phyloP scores from a whole-genome alignment of 2,888 invertebrate species.

The Sepiola atlantica region DNA sequence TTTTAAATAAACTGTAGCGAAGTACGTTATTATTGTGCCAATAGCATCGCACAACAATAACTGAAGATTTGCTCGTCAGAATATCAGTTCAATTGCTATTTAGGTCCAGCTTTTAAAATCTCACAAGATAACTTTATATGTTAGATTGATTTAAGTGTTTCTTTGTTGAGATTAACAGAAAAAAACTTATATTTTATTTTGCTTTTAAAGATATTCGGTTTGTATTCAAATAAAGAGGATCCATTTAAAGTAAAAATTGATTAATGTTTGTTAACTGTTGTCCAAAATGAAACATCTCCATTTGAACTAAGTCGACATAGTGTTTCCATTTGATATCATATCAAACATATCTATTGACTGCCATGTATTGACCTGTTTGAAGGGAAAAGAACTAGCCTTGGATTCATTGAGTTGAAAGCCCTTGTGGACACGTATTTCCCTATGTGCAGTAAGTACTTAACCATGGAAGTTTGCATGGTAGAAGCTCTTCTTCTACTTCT shows the following conservation, averaged over 20 bases:
- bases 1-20: too few species aligned
- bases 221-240: not conserved
- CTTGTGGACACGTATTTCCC: constrained; percentile 60
- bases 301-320: not conserved
- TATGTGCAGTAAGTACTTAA: constrained; percentile 60
- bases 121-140: too few species aligned
- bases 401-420: constrained; percentile 55
- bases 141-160: too few species aligned
- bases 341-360: not conserved
- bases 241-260: not conserved
- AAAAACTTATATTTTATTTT: too few species aligned
- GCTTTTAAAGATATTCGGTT: too few species aligned
- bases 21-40: too few species aligned
- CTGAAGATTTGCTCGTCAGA: too few species aligned
- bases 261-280: not conserved
- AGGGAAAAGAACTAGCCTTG: constrained; percentile 46
- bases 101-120: too few species aligned
- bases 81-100: too few species aligned
- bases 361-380: constrained; percentile 25
- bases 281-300: not conserved
- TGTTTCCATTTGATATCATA: not conserved
- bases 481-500: not conserved
- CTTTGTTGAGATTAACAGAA: too few species aligned
- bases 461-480: constrained; percentile 35
- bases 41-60: too few species aligned